These are phyloP conservation scores for Heterotilapia buettikoferi DNA, from an alignment of 2,113 vertebrate species.

Conservation along the genomic window DNA sequence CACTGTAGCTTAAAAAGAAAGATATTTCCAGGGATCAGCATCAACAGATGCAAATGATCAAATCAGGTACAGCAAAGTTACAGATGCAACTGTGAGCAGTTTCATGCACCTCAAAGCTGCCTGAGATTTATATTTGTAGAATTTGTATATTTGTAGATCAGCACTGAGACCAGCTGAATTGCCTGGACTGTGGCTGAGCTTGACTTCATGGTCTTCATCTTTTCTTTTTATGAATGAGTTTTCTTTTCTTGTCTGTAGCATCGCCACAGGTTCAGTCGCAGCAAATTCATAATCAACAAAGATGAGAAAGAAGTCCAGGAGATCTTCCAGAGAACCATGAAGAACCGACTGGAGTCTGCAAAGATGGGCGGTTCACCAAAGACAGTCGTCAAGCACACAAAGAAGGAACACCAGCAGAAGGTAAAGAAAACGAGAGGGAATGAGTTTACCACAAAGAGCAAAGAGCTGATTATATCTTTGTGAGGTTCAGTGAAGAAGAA, in stretches of 20 bases:
- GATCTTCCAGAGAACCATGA: slow-evolving; percentile 97
- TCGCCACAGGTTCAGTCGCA: slow-evolving; percentile 88
- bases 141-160: neutral
- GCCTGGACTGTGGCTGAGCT: neutral
- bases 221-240: neutral
- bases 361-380: slow-evolving; percentile 84
- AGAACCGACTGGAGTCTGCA: slow-evolving; percentile 84
- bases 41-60: too few relatives aligned
- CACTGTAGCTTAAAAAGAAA: too few relatives aligned
- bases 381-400: slow-evolving; percentile 80
- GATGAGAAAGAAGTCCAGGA: slow-evolving; percentile 88
- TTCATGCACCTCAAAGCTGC: too few relatives aligned
- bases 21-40: too few relatives aligned
- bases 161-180: neutral
- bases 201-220: neutral
- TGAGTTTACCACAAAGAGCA: neutral
- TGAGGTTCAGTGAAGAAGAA: neutral
- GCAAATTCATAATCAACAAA: slow-evolving; percentile 74
- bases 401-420: slow-evolving; percentile 81
- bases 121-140: too few relatives aligned
- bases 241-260: slow-evolving; percentile 64
- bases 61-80: too few relatives aligned
- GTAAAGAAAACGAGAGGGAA: slow-evolving; percentile 14
- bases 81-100: too few relatives aligned
- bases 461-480: neutral